phyloP scores from a whole-genome alignment of 2,113 vertebrate species.

The Dicaeum eximium region DNA sequence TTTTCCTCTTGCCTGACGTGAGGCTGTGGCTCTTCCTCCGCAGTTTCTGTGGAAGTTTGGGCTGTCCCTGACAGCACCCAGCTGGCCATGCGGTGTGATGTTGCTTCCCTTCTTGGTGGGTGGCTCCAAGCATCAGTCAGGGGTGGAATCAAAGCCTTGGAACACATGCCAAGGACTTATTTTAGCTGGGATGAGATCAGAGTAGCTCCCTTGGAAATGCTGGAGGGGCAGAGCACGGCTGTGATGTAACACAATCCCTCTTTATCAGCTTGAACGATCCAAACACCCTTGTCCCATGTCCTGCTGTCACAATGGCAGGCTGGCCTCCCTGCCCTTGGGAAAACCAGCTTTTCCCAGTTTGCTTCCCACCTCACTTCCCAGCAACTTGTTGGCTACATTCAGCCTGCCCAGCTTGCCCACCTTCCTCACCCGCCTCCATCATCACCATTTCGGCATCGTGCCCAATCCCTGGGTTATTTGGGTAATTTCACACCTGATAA shows the following conservation, averaged over 20 bases:
- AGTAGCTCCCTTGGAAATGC: neutral
- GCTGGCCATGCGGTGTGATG: neutral
- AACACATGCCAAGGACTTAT: neutral
- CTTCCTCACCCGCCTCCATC: neutral
- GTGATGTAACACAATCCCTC: neutral
- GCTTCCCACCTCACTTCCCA: neutral
- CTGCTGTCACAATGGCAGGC: fast-evolving
- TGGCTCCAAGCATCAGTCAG: neutral
- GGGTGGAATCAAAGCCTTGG: neutral
- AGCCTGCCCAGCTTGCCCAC: neutral
- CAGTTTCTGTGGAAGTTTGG: neutral
- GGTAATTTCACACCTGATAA: neutral
- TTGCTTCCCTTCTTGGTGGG: neutral
- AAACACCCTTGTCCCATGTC: neutral
- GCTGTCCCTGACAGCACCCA: neutral
- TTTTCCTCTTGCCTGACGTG: neutral
- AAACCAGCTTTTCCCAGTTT: neutral
- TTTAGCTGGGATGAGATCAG: neutral
- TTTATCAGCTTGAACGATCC: neutral
- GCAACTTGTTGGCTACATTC: neutral
- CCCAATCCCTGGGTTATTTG: neutral
- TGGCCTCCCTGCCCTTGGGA: neutral
- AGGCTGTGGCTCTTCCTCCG: fast-evolving
- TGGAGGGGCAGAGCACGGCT: neutral
- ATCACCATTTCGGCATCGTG: neutral